Evolutionary conservation across 2,888 invertebrate species (phyloP).

Genomic region (Octodonta nipae): DNA sequence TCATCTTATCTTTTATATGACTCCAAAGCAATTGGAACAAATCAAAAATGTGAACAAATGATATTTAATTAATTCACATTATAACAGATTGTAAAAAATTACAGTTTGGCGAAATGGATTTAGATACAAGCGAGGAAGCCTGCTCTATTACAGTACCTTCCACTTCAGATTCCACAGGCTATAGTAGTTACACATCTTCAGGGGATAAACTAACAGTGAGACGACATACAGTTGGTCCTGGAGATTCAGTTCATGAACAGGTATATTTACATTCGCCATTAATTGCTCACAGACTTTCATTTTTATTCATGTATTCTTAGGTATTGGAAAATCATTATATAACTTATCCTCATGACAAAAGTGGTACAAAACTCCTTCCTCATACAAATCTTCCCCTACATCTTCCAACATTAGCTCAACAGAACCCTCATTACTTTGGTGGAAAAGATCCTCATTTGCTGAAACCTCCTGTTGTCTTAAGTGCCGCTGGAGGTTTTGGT

Average conservation of each 20-base stretch:
- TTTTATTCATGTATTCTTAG: conserved; percentile 17
- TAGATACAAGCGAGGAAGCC: conserved; percentile 31
- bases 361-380: conserved; percentile 43
- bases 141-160: conserved; percentile 27
- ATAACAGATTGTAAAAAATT: too few relatives aligned
- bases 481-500: conserved; percentile 70
- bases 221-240: conserved; percentile 86
- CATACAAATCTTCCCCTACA: conserved; percentile 75
- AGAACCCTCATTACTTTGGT: conserved; percentile 71
- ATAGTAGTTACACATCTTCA: conserved; percentile 25
- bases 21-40: too few relatives aligned
- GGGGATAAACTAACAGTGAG: conserved; percentile 49
- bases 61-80: too few relatives aligned
- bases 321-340: conserved; percentile 42
- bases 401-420: conserved; percentile 69
- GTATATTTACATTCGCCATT: conserved; percentile 9
- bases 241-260: conserved; percentile 76
- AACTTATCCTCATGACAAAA: conserved; percentile 26
- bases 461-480: conserved; percentile 84
- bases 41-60: too few relatives aligned
- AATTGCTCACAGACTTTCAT: too few relatives aligned
- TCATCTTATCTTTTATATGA: too few relatives aligned
- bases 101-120: conserved; percentile 43
- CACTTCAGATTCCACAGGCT: conserved; percentile 18
- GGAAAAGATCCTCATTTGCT: conserved; percentile 86